Conservation (phyloP, 2,888 invertebrate genomes). For the Hecatera dysodea region DNA sequence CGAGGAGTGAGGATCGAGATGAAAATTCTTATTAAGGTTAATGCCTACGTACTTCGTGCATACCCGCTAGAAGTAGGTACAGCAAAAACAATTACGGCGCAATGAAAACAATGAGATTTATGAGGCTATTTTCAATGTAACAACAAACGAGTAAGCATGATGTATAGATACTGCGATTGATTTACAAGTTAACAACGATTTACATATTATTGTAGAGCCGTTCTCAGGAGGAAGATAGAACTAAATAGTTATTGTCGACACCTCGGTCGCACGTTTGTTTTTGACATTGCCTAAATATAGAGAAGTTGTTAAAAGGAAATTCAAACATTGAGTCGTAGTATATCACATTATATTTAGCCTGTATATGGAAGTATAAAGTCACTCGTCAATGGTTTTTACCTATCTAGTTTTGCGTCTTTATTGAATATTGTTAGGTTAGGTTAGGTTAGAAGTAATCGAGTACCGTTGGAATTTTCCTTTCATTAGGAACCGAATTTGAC, state of each 20-base stretch:
- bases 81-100: slow-evolving; percentile 37
- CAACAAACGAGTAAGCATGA: slow-evolving; percentile 36
- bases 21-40: slow-evolving; percentile 57
- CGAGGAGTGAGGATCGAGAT: slow-evolving; percentile 38
- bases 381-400: slow-evolving; percentile 1
- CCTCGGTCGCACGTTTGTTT: slow-evolving; percentile 20
- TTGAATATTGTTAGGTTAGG: slow-evolving; percentile 16
- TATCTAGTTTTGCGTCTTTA: neutral
- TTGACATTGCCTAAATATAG: slow-evolving; percentile 28
- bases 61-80: slow-evolving; percentile 22
- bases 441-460: slow-evolving; percentile 16
- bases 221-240: slow-evolving; percentile 3
- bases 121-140: slow-evolving; percentile 44
- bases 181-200: slow-evolving; percentile 42
- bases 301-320: slow-evolving; percentile 25
- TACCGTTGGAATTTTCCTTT: slow-evolving; percentile 12
- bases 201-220: slow-evolving; percentile 22
- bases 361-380: slow-evolving; percentile 10
- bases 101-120: slow-evolving; percentile 52
- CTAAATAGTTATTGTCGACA: slow-evolving; percentile 3
- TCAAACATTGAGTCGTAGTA: slow-evolving; percentile 21
- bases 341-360: neutral
- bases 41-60: slow-evolving; percentile 30
- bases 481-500: slow-evolving; percentile 8
- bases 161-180: slow-evolving; percentile 28